These are phyloP conservation scores for Oreocharis arfaki DNA, from an alignment of 2,113 vertebrate species.

Conservation along the genomic window DNA sequence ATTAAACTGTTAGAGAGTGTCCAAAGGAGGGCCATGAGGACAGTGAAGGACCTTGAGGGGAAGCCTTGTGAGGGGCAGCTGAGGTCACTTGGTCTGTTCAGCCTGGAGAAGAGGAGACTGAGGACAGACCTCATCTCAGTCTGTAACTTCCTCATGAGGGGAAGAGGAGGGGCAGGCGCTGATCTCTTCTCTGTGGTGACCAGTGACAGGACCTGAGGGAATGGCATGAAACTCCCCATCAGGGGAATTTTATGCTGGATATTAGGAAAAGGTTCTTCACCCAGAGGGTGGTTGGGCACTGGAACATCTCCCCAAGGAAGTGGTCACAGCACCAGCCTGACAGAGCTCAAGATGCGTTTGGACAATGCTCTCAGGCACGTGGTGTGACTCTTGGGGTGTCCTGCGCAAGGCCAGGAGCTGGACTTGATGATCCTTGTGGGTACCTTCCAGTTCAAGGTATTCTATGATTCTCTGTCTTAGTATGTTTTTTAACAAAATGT, in stretches of 20 bases:
- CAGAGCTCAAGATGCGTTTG: not conserved
- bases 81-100: not conserved
- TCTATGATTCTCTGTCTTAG: not conserved
- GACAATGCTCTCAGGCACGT: not conserved
- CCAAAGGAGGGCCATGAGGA: not conserved
- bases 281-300: not conserved
- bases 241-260: not conserved
- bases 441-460: not conserved
- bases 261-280: not conserved
- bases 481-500: not conserved
- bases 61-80: fast-evolving
- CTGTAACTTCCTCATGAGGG: fast-evolving
- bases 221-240: not conserved
- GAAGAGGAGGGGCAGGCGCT: not conserved
- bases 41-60: not conserved
- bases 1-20: not conserved
- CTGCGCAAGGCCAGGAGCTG: too few relatives aligned
- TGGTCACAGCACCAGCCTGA: not conserved
- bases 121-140: not conserved
- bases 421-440: not conserved
- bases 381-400: not conserved
- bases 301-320: not conserved
- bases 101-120: not conserved
- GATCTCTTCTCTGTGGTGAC: not conserved
- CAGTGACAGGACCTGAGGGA: not conserved